Base-by-base conservation (phyloP, 1,140 invertebrate species). In the Phthorimaea operculella region DNA sequence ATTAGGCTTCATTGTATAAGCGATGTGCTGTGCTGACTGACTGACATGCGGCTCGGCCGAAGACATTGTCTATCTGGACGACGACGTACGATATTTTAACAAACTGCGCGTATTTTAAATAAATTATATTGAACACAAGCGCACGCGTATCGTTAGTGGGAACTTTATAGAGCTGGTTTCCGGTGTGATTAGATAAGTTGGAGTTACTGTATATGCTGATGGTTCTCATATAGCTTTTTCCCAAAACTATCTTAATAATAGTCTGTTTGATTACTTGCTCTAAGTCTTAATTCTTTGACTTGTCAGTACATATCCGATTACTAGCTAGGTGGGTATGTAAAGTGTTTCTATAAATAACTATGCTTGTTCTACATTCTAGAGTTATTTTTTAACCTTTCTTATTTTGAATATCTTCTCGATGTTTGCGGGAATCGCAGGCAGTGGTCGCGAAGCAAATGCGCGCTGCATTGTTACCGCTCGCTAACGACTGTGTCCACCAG, bases 91-190 rank as follows among this genome's bases (percentile, higher is more conserved):
- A 65, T 59, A 62, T 65, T 65, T 65, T 62, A 65, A 62, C 60
- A 59, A 65, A 62, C 63, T 57, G 61, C 53, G 60, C 54, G 60
- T 59, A 48, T 58, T 62, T 65, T 59, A 59, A 65, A 65, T 59
- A 62, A 62, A 59, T 62, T 62, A 59, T 62, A 65, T 57, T 55
- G 52, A 49, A 59, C 44, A 14, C 11, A n/a, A 45, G 55, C 55
- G 60, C 55, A 62, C 57, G 59, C 54, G 57, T 55, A 47, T 51
- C 47, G 42, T 17, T 44, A 44, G 17, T 15, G n/a, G n/a, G 45
- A 62, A 53, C 39, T 36, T 21, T 53, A 52, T 39, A 58, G 57
- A 59, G 63, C 16, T 59, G 59, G 11, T 33, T 42, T 42, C 14
- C 11, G 11, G 44, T 4, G 14, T 15, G 15, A 3, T 17, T 14